phyloP scores from a whole-genome alignment of 92 coral and sea anemone genomes.

The Zoanthus solanderi region DNA sequence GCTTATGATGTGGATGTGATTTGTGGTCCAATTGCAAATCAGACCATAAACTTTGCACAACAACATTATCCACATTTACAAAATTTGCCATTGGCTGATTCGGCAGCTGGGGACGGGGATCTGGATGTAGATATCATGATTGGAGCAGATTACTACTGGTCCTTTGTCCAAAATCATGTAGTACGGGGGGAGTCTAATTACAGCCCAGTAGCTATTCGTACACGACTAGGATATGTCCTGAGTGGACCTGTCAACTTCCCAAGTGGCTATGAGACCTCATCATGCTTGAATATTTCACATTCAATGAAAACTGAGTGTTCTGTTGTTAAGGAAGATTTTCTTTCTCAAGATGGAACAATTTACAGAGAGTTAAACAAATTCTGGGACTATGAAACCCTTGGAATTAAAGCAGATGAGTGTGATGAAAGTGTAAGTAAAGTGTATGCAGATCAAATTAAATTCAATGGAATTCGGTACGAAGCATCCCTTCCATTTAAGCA shows the following conservation, averaged over 20 bases:
- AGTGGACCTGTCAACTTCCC: slow-evolving; percentile 42
- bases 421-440: slow-evolving; percentile 13
- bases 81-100: slow-evolving; percentile 45
- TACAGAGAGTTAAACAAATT: slow-evolving; percentile 20
- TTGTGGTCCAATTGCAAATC: slow-evolving; percentile 40
- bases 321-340: slow-evolving; percentile 23
- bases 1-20: slow-evolving; percentile 37
- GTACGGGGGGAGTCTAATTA: slow-evolving; percentile 50
- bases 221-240: slow-evolving; percentile 47
- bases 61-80: slow-evolving; percentile 44
- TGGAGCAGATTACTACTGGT: slow-evolving; percentile 56
- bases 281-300: slow-evolving; percentile 31
- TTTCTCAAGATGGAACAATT: slow-evolving; percentile 24
- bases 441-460: slow-evolving; percentile 35
- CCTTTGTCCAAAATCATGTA: slow-evolving; percentile 37
- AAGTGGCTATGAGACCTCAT: neutral
- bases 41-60: slow-evolving; percentile 28
- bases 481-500: slow-evolving; percentile 54
- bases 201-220: slow-evolving; percentile 49
- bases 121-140: slow-evolving; percentile 40
- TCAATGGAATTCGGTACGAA: slow-evolving; percentile 40
- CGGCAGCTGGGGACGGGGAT: neutral
- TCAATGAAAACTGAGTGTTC: slow-evolving; percentile 38
- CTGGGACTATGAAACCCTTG: slow-evolving; percentile 52
- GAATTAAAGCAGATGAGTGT: slow-evolving; percentile 25